Evolutionary conservation across 2,888 invertebrate species (phyloP).

Genomic region (Eretmocerus hayati): DNA sequence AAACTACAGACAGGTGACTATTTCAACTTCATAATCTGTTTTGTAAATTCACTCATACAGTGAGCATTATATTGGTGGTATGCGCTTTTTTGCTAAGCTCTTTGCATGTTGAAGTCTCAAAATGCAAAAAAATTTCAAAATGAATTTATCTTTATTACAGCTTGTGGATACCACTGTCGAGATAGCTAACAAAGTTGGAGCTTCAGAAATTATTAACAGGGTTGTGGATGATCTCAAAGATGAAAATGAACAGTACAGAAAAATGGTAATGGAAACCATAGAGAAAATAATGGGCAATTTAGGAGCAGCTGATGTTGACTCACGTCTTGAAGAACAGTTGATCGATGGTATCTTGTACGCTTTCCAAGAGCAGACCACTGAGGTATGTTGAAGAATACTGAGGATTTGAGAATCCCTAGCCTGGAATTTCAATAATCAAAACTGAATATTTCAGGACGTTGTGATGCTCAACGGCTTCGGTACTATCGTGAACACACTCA

Average conservation of each 20-base stretch:
- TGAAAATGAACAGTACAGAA: constrained; percentile 98
- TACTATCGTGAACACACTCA: constrained; percentile 95
- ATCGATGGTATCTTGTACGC: constrained; percentile 99
- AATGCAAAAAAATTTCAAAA: too few relatives aligned
- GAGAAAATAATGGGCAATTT: constrained; percentile 97
- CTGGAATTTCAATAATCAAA: neutral
- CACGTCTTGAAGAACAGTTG: constrained; percentile 94
- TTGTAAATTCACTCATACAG: neutral
- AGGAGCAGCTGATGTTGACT: constrained; percentile 97
- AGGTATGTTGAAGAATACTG: constrained; percentile 51
- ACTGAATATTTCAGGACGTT: constrained; percentile 64
- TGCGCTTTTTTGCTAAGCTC: too few relatives aligned
- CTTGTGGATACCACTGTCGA: constrained; percentile 99
- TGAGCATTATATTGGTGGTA: neutral
- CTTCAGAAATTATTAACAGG: constrained; percentile 96
- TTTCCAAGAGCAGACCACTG: constrained; percentile 99
- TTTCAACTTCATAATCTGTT: neutral
- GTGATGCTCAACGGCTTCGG: constrained; percentile 99
- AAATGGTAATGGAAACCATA: constrained; percentile 99
- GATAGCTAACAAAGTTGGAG: constrained; percentile 99
- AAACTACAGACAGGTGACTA: constrained; percentile 80
- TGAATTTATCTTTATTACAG: constrained; percentile 37
- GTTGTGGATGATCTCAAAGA: constrained; percentile 99
- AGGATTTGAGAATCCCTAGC: neutral
- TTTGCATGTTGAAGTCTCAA: too few relatives aligned